Evolutionary conservation across 2,113 vertebrate species (phyloP).

Genomic region (Dasypus novemcinctus): DNA sequence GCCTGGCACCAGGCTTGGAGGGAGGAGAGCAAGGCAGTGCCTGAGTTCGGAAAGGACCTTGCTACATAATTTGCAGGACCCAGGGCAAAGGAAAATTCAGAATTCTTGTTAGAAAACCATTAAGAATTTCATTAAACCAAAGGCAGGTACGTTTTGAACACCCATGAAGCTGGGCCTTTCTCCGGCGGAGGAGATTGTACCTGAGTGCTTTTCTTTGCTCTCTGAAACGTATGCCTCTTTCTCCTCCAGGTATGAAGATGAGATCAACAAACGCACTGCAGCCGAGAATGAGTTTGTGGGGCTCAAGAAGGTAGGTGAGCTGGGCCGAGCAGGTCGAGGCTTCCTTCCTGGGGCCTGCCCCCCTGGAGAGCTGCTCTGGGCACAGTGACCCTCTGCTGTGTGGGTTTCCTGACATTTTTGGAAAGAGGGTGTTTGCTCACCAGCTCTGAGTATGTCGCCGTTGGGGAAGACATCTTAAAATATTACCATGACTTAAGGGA

Average conservation of each 20-base stretch:
- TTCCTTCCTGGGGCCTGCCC: not conserved
- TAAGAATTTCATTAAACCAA: not conserved
- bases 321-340: not conserved
- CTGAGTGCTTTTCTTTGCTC: not conserved
- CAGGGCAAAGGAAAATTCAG: not conserved
- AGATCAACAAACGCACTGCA: conserved; percentile 90
- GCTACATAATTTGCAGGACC: not conserved
- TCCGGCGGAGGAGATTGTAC: not conserved
- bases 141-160: not conserved
- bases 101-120: not conserved
- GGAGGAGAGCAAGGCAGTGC: not conserved
- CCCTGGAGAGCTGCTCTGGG: not conserved
- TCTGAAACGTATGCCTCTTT: not conserved
- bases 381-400: not conserved
- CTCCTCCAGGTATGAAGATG: conserved; percentile 91
- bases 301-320: conserved; percentile 91
- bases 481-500: not conserved
- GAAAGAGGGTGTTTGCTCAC: not conserved
- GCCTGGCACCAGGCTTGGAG: not conserved
- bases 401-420: not conserved
- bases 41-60: not conserved
- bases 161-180: not conserved
- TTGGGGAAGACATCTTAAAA: not conserved
- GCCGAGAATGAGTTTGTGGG: conserved; percentile 95
- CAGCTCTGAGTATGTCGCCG: not conserved